phyloP scores from a whole-genome alignment of 2,113 vertebrate genomes.

The Corydoras maculifer region DNA sequence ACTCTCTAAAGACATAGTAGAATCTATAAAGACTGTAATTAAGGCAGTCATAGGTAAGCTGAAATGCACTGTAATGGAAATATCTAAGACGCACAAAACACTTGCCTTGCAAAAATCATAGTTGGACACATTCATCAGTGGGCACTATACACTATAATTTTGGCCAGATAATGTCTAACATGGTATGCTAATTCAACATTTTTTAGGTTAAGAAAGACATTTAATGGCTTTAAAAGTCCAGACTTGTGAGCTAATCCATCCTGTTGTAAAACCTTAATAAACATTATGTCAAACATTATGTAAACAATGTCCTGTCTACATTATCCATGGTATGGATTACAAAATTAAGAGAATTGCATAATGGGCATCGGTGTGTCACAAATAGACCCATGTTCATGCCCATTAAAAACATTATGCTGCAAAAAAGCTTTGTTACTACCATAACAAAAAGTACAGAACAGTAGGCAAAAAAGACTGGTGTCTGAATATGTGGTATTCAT shows the following conservation, averaged over 20 bases:
- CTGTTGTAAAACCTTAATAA: neutral
- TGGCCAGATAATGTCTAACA: constrained; percentile 30
- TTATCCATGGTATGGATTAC: no score
- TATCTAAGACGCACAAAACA: constrained; percentile 31
- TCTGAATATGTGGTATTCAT: no score
- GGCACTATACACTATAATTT: constrained; percentile 38
- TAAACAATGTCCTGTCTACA: no score
- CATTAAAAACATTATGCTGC: no score
- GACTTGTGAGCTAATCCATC: neutral
- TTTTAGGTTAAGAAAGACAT: constrained; percentile 3
- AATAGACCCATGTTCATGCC: no score
- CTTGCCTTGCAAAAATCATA: constrained; percentile 30
- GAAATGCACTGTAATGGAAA: constrained; percentile 33
- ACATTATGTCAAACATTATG: no score
- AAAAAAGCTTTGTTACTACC: no score
- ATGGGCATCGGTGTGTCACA: no score
- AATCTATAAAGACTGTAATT: constrained; percentile 40
- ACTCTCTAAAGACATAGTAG: constrained; percentile 22
- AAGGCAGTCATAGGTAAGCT: constrained; percentile 36
- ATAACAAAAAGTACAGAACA: no score
- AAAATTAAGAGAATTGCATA: no score
- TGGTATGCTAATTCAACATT: constrained; percentile 24
- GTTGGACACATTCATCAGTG: constrained; percentile 16
- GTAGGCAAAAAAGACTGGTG: no score
- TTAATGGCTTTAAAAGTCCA: neutral